Base-by-base conservation (phyloP, 2,797 vertebrate genomes). In the Sebastes matsubarae region DNA sequence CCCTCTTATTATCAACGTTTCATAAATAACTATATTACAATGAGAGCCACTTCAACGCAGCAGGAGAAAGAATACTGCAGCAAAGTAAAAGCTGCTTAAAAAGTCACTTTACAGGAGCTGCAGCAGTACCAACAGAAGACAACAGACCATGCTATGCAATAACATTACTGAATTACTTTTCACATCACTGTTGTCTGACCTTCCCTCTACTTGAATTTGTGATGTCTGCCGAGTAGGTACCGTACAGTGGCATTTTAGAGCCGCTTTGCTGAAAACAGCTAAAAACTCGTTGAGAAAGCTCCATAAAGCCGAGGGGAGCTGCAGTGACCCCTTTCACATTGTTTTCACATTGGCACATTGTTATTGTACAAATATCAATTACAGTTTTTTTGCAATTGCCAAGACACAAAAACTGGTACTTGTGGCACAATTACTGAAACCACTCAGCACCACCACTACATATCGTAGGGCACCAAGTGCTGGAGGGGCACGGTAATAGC, bases 1-100 rank as follows among this genome's bases (percentile, higher is more conserved):
- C 27, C 12, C n/a, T 69, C 8, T 63, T 69, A 34, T 68, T 67
- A 73, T 52, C 32, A 73, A 42, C 36, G 55, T 75, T 75, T 68
- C 67, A 75, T 64, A 58, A 80, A 57, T 71, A 80, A 82, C 65
- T 65, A 54, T 65, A 72, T 69, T 50, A 72, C 66, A 71, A 30
- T 50, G 29, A 82, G 46, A 80, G 36, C 9, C 52, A 77, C 59
- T 65, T 79, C 63, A 80, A 34, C 42, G 13, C 69, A 64, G 50
- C 61, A 32, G 32, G 65, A 25, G 6, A 38, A 24, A 13, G 55
- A 60, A 36, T 22, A 52, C 13, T 36, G 36, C 46, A 4, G 76
- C 22, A 74, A 73, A 77, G 79, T 20, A 84, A 75, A 72, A 72
- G 61, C 66, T 46, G 24, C 46, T 68, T 34, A 64, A 74, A 72